These are phyloP conservation scores for Caenorhabditis parvicauda DNA, from an alignment of 2,888 invertebrate genomes.

Conservation along the genomic window DNA sequence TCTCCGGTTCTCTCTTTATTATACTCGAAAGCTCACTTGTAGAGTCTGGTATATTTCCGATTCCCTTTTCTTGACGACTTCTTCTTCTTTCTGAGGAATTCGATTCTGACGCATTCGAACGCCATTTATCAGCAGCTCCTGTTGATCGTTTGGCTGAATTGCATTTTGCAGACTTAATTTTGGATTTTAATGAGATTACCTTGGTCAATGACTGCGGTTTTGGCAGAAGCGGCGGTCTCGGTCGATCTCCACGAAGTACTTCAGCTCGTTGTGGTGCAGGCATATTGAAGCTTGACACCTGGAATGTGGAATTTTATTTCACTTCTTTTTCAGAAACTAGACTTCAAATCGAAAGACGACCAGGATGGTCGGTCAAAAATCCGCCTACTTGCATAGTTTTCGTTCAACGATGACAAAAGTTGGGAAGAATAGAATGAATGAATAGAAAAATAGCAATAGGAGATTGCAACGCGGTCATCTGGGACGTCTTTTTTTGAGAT, in stretches of 20 bases:
- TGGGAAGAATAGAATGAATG: no score
- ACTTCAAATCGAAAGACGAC: no score
- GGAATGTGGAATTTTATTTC: constrained; percentile 9
- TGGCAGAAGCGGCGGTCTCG: constrained; percentile 21
- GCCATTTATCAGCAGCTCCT: not conserved
- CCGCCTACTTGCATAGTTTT: no score
- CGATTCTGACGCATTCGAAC: constrained; percentile 30
- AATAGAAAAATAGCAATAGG: no score
- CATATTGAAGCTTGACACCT: constrained; percentile 35
- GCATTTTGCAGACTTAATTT: no score
- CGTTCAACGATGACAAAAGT: no score
- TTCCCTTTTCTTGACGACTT: constrained; percentile 44
- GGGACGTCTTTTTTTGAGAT: no score
- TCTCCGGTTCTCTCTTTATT: no score
- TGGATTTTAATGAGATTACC: no score
- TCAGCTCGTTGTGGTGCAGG: constrained; percentile 43
- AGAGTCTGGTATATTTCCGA: constrained; percentile 45
- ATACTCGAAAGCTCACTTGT: constrained; percentile 12
- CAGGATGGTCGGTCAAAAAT: no score
- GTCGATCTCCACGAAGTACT: constrained; percentile 23
- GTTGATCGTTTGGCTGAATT: not conserved
- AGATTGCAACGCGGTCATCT: no score
- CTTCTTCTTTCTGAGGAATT: constrained; percentile 12
- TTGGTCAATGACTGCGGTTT: no score
- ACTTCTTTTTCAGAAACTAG: not conserved